phyloP scores from a whole-genome alignment of 1,140 invertebrate genomes.

The Frieseomelitta varia region DNA sequence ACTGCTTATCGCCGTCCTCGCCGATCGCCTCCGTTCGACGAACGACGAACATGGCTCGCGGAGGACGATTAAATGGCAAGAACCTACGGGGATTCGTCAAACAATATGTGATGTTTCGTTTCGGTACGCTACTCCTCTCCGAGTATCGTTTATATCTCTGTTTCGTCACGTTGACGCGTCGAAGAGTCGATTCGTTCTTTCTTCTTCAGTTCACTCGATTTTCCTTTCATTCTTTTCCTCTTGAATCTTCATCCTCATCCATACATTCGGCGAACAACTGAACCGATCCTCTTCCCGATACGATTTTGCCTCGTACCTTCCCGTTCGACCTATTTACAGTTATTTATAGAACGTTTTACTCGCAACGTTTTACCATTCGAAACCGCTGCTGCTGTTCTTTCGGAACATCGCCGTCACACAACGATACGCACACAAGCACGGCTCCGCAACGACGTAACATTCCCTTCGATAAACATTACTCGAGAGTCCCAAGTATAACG shows the following conservation, averaged over 20 bases:
- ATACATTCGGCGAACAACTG: not conserved
- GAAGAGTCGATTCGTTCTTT: conserved; percentile 2
- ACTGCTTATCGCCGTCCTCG: conserved; percentile 67
- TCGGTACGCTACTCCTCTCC: conserved; percentile 43
- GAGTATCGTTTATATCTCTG: conserved; percentile 41
- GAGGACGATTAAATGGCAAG: conserved; percentile 68
- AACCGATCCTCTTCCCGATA: not conserved
- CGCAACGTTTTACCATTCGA: conserved; percentile 48
- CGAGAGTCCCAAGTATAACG: conserved; percentile 65
- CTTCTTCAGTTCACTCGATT: conserved; percentile 13
- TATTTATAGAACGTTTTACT: conserved; percentile 61
- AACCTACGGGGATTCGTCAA: conserved; percentile 55
- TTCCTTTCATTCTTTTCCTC: not conserved
- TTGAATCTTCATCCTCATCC: not conserved
- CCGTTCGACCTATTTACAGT: conserved; percentile 72
- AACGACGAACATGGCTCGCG: conserved; percentile 10
- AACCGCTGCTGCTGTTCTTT: conserved; percentile 8
- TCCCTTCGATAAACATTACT: conserved; percentile 62
- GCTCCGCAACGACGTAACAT: conserved; percentile 62
- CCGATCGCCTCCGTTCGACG: conserved; percentile 15
- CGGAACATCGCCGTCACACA: conserved; percentile 11
- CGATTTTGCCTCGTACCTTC: conserved; percentile 9
- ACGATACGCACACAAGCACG: conserved; percentile 20
- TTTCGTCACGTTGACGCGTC: conserved; percentile 37
- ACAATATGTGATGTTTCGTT: conserved; percentile 61